These are phyloP conservation scores for Pollenia griseotomentosa DNA, from an alignment of 2,888 invertebrate species.

Conservation along the genomic window DNA sequence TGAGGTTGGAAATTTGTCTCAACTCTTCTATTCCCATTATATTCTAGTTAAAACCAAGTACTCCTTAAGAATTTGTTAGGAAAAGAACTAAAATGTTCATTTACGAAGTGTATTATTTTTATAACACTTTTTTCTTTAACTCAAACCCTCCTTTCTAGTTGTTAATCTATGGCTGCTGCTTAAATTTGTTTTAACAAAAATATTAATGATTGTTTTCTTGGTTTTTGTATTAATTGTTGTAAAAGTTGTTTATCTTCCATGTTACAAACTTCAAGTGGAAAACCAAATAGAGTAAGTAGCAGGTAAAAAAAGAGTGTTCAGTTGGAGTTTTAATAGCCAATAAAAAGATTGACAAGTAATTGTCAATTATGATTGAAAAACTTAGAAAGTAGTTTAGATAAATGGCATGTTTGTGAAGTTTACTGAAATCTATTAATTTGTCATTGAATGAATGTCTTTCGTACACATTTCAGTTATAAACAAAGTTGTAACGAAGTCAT, in stretches of 20 bases:
- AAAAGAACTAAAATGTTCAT: too few species aligned
- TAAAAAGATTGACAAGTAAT: constrained; percentile 57
- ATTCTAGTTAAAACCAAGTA: too few species aligned
- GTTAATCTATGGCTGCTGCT: too few species aligned
- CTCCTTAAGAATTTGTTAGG: too few species aligned
- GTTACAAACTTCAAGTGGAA: background rate
- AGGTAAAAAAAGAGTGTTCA: background rate
- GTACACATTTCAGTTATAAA: too few species aligned
- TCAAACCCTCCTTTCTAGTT: too few species aligned
- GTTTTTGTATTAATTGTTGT: constrained; percentile 48
- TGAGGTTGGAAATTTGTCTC: too few species aligned
- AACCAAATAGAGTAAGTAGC: background rate
- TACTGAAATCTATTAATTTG: background rate
- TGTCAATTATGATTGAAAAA: constrained; percentile 59
- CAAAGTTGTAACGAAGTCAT: too few species aligned
- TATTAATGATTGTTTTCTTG: constrained; percentile 20
- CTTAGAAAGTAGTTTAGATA: constrained; percentile 45
- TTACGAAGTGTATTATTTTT: too few species aligned
- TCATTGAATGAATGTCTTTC: background rate
- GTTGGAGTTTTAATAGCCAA: constrained; percentile 47
- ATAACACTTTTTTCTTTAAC: too few species aligned
- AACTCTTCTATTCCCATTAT: too few species aligned
- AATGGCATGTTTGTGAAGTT: background rate
- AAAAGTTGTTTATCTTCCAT: constrained; percentile 60
- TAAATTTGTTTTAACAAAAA: constrained; percentile 21